Evolutionary conservation across 2,797 vertebrate genomes (phyloP).

Genomic region (Erethizon dorsatum): DNA sequence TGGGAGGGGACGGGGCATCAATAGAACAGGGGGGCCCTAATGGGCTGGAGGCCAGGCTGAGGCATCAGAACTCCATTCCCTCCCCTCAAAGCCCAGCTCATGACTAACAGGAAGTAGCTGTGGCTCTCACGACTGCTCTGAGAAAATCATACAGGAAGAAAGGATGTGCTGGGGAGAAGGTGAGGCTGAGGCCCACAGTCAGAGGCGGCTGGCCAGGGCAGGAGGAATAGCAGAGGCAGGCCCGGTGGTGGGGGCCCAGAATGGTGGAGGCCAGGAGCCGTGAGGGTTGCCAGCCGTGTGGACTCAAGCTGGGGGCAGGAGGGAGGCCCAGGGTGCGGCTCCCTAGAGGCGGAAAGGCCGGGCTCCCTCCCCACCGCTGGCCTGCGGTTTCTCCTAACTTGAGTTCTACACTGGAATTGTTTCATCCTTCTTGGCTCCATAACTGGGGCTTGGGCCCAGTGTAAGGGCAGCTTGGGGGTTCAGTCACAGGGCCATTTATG

Average conservation of each 20-base stretch:
- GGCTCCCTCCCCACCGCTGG: background rate
- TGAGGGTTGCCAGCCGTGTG: no score
- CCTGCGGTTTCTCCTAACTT: background rate
- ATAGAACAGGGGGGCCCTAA: background rate
- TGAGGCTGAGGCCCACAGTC: background rate
- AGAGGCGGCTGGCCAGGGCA: background rate
- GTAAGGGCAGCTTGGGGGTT: rapidly evolving
- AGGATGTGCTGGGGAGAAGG: no score
- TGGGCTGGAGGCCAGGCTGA: rapidly evolving
- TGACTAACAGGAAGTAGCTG: background rate
- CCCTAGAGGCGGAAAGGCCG: background rate
- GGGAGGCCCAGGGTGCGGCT: background rate
- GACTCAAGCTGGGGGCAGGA: background rate
- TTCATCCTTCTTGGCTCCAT: background rate
- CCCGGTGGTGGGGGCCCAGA: background rate
- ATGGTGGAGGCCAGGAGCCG: background rate
- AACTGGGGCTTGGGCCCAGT: background rate
- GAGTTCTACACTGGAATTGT: background rate
- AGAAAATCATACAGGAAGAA: background rate
- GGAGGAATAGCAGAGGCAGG: background rate
- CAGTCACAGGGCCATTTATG: background rate
- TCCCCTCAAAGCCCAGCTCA: background rate
- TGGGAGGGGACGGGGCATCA: rapidly evolving
- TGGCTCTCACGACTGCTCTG: background rate
- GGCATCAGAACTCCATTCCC: background rate